phyloP scores from a whole-genome alignment of 2,113 vertebrate genomes.

The Pycnonotus jocosus region DNA sequence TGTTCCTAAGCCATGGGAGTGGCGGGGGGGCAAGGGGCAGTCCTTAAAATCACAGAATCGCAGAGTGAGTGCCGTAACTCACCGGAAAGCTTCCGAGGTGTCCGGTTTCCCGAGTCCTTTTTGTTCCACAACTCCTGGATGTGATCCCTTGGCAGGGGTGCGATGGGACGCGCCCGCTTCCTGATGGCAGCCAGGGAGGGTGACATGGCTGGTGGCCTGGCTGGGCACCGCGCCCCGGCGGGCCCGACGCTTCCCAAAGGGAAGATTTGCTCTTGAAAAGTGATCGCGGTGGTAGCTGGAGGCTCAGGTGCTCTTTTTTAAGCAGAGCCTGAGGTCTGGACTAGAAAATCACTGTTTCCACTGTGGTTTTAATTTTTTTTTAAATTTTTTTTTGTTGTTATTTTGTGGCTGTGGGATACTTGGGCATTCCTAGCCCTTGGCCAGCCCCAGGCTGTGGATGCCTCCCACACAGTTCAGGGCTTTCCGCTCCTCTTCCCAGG shows the following conservation, averaged over 20 bases:
- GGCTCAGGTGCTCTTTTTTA: background rate
- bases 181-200: background rate
- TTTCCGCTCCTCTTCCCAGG: background rate
- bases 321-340: background rate
- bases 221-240: background rate
- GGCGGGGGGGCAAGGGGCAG: background rate
- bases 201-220: background rate
- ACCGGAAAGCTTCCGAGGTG: background rate
- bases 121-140: background rate
- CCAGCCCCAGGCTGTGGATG: background rate
- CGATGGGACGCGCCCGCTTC: background rate
- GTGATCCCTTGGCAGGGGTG: background rate
- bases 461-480: rapidly evolving
- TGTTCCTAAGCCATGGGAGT: rapidly evolving
- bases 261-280: background rate
- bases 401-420: background rate
- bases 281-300: rapidly evolving
- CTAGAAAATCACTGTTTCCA: rapidly evolving
- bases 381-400: background rate
- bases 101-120: background rate
- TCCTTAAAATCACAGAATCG: background rate
- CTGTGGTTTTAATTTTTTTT: too few relatives aligned
- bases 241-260: background rate
- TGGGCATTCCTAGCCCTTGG: background rate
- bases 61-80: background rate